Conservation (phyloP, 1,140 invertebrate species). For the Megalopta genalis region DNA sequence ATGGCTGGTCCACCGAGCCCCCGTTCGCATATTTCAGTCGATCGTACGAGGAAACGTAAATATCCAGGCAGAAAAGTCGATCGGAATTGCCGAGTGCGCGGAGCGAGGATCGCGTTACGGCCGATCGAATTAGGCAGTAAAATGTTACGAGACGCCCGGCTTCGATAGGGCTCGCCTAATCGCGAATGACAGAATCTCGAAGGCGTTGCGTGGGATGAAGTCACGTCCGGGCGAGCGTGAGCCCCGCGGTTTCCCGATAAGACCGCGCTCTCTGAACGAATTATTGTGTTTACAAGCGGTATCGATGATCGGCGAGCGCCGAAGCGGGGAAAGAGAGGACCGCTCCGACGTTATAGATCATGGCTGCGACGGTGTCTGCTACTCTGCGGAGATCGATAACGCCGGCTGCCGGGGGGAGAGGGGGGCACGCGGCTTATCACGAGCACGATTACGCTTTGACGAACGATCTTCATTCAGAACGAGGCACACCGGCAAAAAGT, state of each 20-base stretch:
- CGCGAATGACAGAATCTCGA: constrained; percentile 48
- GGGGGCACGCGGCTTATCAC: constrained; percentile 46
- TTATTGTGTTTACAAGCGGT: constrained; percentile 54
- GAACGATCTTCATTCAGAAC: constrained; percentile 21
- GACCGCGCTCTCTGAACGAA: constrained; percentile 48
- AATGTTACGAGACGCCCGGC: constrained; percentile 26
- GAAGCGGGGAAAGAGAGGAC: constrained; percentile 29
- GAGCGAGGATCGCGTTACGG: no score
- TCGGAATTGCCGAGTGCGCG: background rate
- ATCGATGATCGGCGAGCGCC: constrained; percentile 35
- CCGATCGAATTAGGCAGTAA: constrained; percentile 5
- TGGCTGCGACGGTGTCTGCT: constrained; percentile 28
- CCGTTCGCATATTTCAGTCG: background rate
- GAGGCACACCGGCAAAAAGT: background rate
- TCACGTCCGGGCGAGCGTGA: constrained; percentile 41
- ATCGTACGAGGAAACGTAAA: background rate
- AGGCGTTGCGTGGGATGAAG: constrained; percentile 32
- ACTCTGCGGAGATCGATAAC: constrained; percentile 49
- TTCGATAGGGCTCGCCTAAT: constrained; percentile 45
- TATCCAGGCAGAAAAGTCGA: background rate
- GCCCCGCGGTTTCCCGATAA: constrained; percentile 46
- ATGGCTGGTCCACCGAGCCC: background rate
- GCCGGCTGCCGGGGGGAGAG: background rate
- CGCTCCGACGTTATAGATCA: constrained; percentile 46
- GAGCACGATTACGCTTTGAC: constrained; percentile 21